A percentile compares a stretch with the other conserved stretches of the same genome.
These are phyloP conservation scores for Magallana angulata DNA, from an alignment of 1,140 invertebrate genomes.

Conservation along the genomic window DNA sequence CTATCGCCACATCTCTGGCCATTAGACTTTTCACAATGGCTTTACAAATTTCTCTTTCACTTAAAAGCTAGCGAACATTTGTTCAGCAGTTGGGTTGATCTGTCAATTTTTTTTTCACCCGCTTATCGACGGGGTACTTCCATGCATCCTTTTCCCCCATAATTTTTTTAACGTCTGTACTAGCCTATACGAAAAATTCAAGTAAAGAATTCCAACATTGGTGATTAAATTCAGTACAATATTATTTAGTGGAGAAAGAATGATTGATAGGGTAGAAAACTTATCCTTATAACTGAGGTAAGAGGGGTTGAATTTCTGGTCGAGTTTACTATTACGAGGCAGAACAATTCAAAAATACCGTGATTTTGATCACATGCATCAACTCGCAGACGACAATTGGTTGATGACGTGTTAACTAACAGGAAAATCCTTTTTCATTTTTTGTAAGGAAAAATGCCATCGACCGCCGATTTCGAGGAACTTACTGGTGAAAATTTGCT, in stretches of 20 bases:
- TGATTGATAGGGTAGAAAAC: constrained; percentile 17
- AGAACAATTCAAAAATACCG: neutral
- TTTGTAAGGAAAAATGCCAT: neutral
- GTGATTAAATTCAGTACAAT: neutral
- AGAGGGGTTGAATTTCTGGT: neutral
- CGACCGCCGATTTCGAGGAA: neutral
- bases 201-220: neutral
- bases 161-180: neutral
- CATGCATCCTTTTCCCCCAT: neutral
- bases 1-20: constrained; percentile 13
- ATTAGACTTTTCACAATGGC: constrained; percentile 21
- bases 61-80: constrained; percentile 16
- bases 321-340: neutral
- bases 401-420: neutral
- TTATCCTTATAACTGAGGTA: neutral
- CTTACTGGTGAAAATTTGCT: no score
- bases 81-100: neutral
- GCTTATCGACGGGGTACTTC: neutral
- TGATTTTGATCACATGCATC: neutral
- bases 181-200: no score
- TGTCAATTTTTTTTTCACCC: neutral
- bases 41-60: constrained; percentile 18
- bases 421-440: neutral
- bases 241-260: neutral
- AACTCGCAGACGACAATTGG: neutral